phyloP scores from a whole-genome alignment of 2,113 vertebrate genomes.

The Piliocolobus tephrosceles region DNA sequence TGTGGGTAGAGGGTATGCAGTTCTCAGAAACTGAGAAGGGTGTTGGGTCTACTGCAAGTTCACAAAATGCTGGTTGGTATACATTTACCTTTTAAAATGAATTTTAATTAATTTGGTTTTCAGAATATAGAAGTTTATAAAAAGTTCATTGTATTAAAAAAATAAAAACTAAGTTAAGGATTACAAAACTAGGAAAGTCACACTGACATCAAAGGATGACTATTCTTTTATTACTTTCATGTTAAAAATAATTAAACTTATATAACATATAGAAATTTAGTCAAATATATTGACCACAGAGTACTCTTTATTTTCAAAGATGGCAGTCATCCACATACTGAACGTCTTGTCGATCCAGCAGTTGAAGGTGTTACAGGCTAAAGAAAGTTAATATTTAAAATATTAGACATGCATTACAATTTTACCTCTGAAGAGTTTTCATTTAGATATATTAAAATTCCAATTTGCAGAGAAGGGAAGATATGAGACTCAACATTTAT shows the following conservation, averaged over 20 bases:
- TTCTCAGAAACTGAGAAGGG: not conserved
- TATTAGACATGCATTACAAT: conserved; percentile 11
- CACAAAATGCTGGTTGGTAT: not conserved
- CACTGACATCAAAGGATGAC: not conserved
- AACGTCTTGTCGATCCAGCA: not conserved
- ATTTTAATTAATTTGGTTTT: conserved; percentile 44
- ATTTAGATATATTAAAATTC: conserved; percentile 50
- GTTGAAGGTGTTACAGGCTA: not conserved
- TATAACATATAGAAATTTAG: conserved; percentile 14
- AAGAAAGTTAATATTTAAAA: conserved; percentile 49
- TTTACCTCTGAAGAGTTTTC: conserved; percentile 4
- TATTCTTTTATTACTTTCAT: conserved; percentile 5
- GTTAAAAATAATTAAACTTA: not conserved
- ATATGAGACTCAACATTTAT: not conserved
- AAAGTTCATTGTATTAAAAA: not conserved
- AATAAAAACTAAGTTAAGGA: not conserved
- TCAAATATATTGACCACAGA: not conserved
- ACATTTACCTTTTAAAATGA: conserved; percentile 25
- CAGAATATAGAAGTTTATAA: not conserved
- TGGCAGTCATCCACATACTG: not conserved
- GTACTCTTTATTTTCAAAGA: conserved; percentile 16
- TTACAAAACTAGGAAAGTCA: conserved; percentile 31
- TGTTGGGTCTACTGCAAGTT: not conserved
- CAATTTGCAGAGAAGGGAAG: not conserved
- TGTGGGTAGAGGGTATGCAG: not conserved